phyloP scores from a whole-genome alignment of 1,140 invertebrate species.

The Drosophila saltans region DNA sequence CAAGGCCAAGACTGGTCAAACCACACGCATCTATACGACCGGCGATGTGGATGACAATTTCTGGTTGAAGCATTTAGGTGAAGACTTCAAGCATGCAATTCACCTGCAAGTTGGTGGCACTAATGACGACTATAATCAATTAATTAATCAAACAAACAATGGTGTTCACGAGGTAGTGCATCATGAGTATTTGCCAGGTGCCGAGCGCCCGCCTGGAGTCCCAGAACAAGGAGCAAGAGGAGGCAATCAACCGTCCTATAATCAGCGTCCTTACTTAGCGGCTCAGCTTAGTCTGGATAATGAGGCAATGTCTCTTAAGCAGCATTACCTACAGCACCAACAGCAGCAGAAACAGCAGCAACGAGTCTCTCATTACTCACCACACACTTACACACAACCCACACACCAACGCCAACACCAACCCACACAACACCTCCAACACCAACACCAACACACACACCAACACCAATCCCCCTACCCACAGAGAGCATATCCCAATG shows the following conservation, averaged over 20 bases:
- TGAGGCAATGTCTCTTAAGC: conserved; percentile 45
- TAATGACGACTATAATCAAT: conserved; percentile 68
- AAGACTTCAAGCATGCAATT: conserved; percentile 75
- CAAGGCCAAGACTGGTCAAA: conserved; percentile 62
- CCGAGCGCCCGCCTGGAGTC: conserved; percentile 40
- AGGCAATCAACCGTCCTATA: neutral
- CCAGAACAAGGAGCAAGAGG: neutral
- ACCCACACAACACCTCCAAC: conserved; percentile 16
- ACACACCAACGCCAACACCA: neutral
- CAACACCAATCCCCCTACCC: neutral
- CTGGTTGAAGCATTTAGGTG: conserved; percentile 74
- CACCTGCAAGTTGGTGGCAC: conserved; percentile 68
- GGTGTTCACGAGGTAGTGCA: conserved; percentile 70
- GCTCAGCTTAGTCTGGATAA: conserved; percentile 39
- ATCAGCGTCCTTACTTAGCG: conserved; percentile 25
- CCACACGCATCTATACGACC: conserved; percentile 69
- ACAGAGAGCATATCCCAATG: neutral
- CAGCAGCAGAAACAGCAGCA: conserved; percentile 32
- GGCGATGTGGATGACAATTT: conserved; percentile 72
- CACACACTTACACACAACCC: conserved; percentile 13
- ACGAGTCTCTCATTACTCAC: conserved; percentile 23
- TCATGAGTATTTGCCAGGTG: conserved; percentile 67
- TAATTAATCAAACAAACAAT: conserved; percentile 60
- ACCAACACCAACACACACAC: neutral
- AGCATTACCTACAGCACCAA: conserved; percentile 45